Conservation (phyloP, 2,888 invertebrate species). For the Chorisops tibialis region DNA sequence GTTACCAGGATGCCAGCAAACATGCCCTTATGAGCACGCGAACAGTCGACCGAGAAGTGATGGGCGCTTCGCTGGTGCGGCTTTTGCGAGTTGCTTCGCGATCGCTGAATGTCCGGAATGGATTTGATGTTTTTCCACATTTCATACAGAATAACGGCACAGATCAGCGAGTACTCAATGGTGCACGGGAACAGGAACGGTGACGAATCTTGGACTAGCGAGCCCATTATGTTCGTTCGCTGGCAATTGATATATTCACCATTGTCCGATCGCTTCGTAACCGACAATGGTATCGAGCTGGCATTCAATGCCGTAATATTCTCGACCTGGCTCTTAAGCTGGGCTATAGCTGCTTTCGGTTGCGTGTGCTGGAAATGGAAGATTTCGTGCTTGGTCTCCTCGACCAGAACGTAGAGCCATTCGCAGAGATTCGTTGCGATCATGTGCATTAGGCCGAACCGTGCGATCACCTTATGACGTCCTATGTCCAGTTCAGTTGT, state of each 20-base stretch:
- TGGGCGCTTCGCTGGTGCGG: constrained; percentile 53
- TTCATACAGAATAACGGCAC: constrained; percentile 82
- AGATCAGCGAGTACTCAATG: constrained; percentile 87
- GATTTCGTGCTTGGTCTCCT: constrained; percentile 86
- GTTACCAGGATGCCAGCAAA: constrained; percentile 71
- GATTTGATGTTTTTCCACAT: constrained; percentile 85
- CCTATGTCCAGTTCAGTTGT: constrained; percentile 70
- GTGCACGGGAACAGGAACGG: constrained; percentile 86
- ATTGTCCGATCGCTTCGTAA: constrained; percentile 48
- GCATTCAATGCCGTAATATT: constrained; percentile 6
- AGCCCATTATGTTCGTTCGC: constrained; percentile 66
- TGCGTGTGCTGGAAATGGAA: constrained; percentile 60
- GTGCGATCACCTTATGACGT: constrained; percentile 66
- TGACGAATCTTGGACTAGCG: constrained; percentile 64
- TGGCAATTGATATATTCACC: constrained; percentile 52
- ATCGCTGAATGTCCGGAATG: constrained; percentile 54
- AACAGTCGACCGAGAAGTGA: constrained; percentile 79
- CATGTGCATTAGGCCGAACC: constrained; percentile 90
- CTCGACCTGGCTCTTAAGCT: background rate
- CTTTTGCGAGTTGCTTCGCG: constrained; percentile 48
- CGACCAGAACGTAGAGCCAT: constrained; percentile 84
- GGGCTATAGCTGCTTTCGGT: constrained; percentile 34
- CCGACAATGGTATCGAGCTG: constrained; percentile 53
- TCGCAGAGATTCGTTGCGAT: constrained; percentile 89
- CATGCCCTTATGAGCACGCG: constrained; percentile 76